Evolutionary conservation across 2,888 invertebrate species (phyloP), one percentile per base, ranked within the genome.

Genomic region (Camponotus fellah): DNA sequence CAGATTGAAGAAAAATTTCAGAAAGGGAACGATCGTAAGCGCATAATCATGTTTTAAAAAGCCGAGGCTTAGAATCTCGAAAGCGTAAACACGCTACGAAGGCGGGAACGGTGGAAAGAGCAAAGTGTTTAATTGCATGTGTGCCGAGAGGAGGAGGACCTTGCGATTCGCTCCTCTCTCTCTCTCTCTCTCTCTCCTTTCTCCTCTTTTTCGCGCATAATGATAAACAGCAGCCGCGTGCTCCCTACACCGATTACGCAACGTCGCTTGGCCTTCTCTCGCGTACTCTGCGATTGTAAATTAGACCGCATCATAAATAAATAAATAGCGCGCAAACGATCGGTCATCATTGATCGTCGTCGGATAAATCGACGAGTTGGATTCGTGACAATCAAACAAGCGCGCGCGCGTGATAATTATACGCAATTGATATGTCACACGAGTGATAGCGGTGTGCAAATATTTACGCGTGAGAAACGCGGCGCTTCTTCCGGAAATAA

Each of bases 271-370:
- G 91, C 92, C 92, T 92, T 92, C 92, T 92, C 92, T 86, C 87
- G 69, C 85, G 60, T 60, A 83, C 83, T 26, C 26, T 26, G 26
- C 85, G 88, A 92, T 93, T 93, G 92, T 91, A 92, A 92, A 91
- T 91, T 92, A 91, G 91, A 91, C 85, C 90, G 87, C 89, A 87
- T 83, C 88, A 86, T 90, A 92, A 91, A 92, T 92, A 92, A 93
- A 93, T 92, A 92, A 93, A 93, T 92, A 91, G 89, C 88, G 82
- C 85, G 83, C 88, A 89, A 91, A 88, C 62, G 49, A n/a, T 26
- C 26, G 26, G 26, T 26, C 53, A 69, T 43, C 21, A 49, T n/a
- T 14, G 53, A 60, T 72, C 21, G 49, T 64, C 26, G 37, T 21
- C 34, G 37, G 46, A 14, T 14, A 21, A 12, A 60, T 76, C 76